phyloP scores from a whole-genome alignment of 2,888 invertebrate genomes.

The Dromius quadrimaculatus region DNA sequence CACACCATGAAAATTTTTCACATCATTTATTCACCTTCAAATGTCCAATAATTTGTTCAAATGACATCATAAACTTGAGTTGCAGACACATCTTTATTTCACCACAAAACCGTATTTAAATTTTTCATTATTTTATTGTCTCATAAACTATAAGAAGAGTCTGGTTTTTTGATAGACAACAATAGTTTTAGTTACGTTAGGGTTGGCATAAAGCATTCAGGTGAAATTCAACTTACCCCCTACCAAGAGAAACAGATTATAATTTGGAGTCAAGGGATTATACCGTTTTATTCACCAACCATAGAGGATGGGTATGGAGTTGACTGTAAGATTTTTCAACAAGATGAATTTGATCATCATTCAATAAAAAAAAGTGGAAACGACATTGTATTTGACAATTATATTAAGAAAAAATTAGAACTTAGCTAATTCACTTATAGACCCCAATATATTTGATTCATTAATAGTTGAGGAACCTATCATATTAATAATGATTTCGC shows the following conservation, averaged over 20 bases:
- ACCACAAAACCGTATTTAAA: constrained; percentile 39
- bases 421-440: too few relatives aligned
- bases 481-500: too few relatives aligned
- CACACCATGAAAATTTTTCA: constrained; percentile 21
- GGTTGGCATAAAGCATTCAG: constrained; percentile 5
- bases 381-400: too few relatives aligned
- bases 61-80: constrained; percentile 27
- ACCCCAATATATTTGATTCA: too few relatives aligned
- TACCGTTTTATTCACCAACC: too few relatives aligned
- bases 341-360: too few relatives aligned
- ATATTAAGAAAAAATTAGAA: too few relatives aligned
- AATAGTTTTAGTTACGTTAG: constrained; percentile 14
- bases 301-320: too few relatives aligned
- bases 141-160: constrained; percentile 22
- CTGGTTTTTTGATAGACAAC: constrained; percentile 3
- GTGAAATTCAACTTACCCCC: constrained; percentile 3
- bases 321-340: too few relatives aligned
- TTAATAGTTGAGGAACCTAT: too few relatives aligned
- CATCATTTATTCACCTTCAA: constrained; percentile 40
- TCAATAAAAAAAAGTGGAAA: too few relatives aligned
- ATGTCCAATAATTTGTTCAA: constrained; percentile 40
- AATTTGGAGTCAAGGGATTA: too few relatives aligned
- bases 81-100: constrained; percentile 45
- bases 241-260: constrained; percentile 1
- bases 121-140: constrained; percentile 26